Evolutionary conservation across 2,797 vertebrate genomes (phyloP).

Genomic region (Florisuga fusca): DNA sequence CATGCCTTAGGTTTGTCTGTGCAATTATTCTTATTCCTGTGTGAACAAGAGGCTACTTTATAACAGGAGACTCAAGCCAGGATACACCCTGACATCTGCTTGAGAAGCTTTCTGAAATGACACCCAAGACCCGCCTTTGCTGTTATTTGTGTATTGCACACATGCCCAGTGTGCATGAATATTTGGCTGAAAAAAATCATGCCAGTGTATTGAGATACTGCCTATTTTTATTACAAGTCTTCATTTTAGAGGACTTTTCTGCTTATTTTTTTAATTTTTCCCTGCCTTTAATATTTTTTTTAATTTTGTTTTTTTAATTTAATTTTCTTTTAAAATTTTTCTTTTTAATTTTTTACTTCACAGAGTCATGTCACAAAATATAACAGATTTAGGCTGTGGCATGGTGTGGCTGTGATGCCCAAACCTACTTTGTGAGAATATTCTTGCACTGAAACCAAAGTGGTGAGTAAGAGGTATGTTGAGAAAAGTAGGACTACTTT

Average conservation of each 20-base stretch:
- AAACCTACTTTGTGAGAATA: background rate
- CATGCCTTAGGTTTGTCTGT: background rate
- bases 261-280: background rate
- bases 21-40: background rate
- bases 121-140: background rate
- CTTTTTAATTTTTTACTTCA: background rate
- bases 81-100: background rate
- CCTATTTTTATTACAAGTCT: background rate
- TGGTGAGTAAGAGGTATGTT: background rate
- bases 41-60: constrained; percentile 1
- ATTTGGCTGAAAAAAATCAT: background rate
- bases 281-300: no score
- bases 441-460: background rate
- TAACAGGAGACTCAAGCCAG: background rate
- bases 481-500: background rate
- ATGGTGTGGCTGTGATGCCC: background rate
- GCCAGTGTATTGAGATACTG: background rate
- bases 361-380: background rate
- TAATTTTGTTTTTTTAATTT: no score
- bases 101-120: background rate
- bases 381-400: background rate
- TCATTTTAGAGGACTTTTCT: background rate
- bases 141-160: background rate
- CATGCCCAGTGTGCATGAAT: background rate
- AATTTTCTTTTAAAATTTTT: no score